A percentile compares a stretch with the other conserved stretches of the same genome.
phyloP scores from a whole-genome alignment of 2,888 invertebrate species.

The Lithophane leautieri region DNA sequence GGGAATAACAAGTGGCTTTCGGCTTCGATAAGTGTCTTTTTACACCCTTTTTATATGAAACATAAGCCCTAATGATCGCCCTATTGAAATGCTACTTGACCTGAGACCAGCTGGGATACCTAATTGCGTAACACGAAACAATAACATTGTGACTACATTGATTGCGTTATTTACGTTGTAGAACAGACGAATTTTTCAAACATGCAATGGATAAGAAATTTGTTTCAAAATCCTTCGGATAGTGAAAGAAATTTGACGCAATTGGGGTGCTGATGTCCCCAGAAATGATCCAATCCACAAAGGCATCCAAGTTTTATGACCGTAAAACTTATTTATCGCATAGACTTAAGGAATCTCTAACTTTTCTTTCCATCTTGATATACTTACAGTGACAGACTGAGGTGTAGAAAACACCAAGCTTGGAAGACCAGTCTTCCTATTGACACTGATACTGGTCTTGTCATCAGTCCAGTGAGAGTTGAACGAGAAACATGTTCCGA shows the following conservation, averaged over 20 bases:
- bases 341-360: no score
- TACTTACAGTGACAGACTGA: conserved; percentile 85
- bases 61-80: no score
- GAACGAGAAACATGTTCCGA: conserved; percentile 83
- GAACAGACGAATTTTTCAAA: neutral
- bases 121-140: no score
- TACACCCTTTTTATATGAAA: no score
- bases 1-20: no score
- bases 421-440: conserved; percentile 86
- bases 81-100: no score
- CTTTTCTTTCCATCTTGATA: neutral
- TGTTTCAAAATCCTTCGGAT: neutral
- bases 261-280: neutral
- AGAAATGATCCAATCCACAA: no score
- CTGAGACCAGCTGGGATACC: no score
- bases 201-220: neutral
- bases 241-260: neutral
- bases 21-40: no score
- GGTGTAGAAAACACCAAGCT: conserved; percentile 84
- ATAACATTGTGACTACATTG: neutral
- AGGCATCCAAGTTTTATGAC: neutral
- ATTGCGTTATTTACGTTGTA: neutral
- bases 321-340: no score
- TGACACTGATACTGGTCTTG: conserved; percentile 76
- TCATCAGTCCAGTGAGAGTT: conserved; percentile 78